Conservation (phyloP, 2,888 invertebrate genomes). For the Metellina segmentata region DNA sequence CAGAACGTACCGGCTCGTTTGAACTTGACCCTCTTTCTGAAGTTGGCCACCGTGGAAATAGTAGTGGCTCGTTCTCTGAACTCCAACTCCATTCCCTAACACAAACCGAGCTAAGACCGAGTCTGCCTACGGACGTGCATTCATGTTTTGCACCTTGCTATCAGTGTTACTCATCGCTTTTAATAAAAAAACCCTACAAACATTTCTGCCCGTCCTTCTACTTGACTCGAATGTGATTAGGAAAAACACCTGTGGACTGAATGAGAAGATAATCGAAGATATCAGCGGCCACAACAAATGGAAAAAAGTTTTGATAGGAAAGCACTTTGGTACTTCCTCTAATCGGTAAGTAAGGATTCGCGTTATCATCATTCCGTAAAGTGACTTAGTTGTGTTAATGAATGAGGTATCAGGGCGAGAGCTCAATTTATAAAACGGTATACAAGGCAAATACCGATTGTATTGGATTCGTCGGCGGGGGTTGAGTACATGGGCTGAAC, state of each 20-base stretch:
- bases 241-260: slow-evolving; percentile 12
- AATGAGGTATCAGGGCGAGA: no score
- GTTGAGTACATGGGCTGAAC: no score
- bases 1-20: slow-evolving; percentile 24
- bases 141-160: neutral
- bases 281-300: slow-evolving; percentile 37
- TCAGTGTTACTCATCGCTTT: neutral
- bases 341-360: neutral
- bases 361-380: neutral
- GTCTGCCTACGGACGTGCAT: neutral
- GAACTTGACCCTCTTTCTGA: slow-evolving; percentile 25
- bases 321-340: slow-evolving; percentile 3
- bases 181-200: neutral
- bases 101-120: neutral
- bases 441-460: no score
- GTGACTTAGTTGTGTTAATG: no score
- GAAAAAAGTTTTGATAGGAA: neutral
- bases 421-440: no score
- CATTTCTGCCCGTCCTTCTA: neutral
- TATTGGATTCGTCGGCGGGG: no score
- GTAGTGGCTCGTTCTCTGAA: slow-evolving; percentile 36
- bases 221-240: slow-evolving; percentile 8
- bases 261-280: neutral
- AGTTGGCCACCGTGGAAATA: slow-evolving; percentile 27
- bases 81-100: neutral